Conservation (phyloP, 2,888 invertebrate species). For the Sceliomorpha sp. region DNA sequence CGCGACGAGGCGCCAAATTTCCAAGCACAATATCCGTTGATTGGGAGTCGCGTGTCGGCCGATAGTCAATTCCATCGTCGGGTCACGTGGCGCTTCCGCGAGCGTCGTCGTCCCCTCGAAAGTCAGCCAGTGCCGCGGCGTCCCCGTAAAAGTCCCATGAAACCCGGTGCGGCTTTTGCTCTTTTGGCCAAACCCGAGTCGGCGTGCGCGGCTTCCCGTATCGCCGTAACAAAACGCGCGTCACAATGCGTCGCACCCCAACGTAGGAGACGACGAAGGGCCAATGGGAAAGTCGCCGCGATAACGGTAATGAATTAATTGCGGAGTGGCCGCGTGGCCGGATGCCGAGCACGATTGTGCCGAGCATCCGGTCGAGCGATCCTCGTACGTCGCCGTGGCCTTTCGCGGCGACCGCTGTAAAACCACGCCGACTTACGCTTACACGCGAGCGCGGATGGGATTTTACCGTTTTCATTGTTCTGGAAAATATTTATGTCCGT, state of each 20-base stretch:
- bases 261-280: slow-evolving; percentile 7
- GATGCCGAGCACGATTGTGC: slow-evolving; percentile 70
- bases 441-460: slow-evolving; percentile 40
- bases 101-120: slow-evolving; percentile 39
- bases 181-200: slow-evolving; percentile 30
- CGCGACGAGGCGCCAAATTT: slow-evolving; percentile 47
- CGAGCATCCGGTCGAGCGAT: slow-evolving; percentile 63
- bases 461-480: slow-evolving; percentile 65
- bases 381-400: slow-evolving; percentile 48
- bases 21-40: slow-evolving; percentile 69
- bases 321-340: slow-evolving; percentile 74
- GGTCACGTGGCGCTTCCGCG: slow-evolving; percentile 68
- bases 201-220: slow-evolving; percentile 8
- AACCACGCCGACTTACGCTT: slow-evolving; percentile 59
- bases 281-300: slow-evolving; percentile 45
- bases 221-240: neutral
- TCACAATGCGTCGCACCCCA: slow-evolving; percentile 34
- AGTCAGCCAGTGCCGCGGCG: slow-evolving; percentile 4
- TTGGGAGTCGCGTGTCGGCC: slow-evolving; percentile 77
- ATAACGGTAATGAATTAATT: slow-evolving; percentile 78
- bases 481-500: slow-evolving; percentile 74
- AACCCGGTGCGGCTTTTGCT: slow-evolving; percentile 30
- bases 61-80: slow-evolving; percentile 66
- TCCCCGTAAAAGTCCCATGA: slow-evolving; percentile 14
- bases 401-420: slow-evolving; percentile 62